A percentile compares a stretch with the other conserved stretches of the same genome.
Evolutionary conservation across 1,140 invertebrate genomes (phyloP).

Genomic region (Eumeta japonica): DNA sequence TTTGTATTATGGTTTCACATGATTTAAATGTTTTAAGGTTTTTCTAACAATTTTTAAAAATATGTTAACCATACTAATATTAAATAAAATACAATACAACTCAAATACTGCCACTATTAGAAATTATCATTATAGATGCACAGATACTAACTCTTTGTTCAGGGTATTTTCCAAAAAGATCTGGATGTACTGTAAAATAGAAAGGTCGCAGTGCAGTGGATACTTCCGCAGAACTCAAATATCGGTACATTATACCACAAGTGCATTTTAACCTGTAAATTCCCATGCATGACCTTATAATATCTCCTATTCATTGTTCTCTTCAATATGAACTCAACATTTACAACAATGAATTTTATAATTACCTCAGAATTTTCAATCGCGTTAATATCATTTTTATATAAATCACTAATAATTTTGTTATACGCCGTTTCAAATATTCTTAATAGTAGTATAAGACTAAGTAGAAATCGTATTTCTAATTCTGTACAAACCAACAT

Average conservation of each 20-base stretch:
- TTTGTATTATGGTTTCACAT: background rate
- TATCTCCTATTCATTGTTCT: too few relatives aligned
- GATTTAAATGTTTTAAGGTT: background rate
- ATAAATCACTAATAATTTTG: too few relatives aligned
- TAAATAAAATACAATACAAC: background rate
- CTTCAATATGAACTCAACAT: too few relatives aligned
- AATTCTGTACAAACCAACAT: too few relatives aligned
- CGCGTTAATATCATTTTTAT: too few relatives aligned
- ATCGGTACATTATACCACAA: conserved; percentile 27
- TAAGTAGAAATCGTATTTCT: too few relatives aligned
- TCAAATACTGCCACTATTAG: background rate
- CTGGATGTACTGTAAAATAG: conserved; percentile 93
- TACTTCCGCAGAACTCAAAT: conserved; percentile 66
- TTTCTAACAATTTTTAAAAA: too few relatives aligned
- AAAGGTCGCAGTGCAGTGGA: conserved; percentile 87
- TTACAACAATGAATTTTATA: too few relatives aligned
- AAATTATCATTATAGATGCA: conserved; percentile 6
- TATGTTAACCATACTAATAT: background rate
- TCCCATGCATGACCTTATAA: too few relatives aligned
- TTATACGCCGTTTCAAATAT: too few relatives aligned
- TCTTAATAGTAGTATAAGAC: too few relatives aligned
- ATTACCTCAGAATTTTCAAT: too few relatives aligned
- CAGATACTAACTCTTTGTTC: conserved; percentile 70
- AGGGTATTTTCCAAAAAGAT: conserved; percentile 89
- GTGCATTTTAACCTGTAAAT: conserved; percentile 22